phyloP scores from a whole-genome alignment of 2,113 vertebrate species.

The Cavia porcellus region DNA sequence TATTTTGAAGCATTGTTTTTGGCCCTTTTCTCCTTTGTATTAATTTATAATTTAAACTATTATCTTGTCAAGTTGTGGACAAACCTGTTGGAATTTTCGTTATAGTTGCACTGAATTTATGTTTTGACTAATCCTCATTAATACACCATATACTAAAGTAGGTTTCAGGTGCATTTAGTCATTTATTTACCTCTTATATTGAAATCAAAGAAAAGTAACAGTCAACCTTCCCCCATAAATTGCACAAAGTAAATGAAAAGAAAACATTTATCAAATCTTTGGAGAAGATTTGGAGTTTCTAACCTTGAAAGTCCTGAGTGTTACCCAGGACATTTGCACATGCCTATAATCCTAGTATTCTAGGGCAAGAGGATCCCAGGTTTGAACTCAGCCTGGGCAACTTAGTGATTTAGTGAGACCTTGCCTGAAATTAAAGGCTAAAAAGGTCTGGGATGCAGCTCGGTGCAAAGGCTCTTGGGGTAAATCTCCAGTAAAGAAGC shows the following conservation, averaged over 20 bases:
- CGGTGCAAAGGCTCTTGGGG: not conserved
- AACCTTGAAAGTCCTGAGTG: not conserved
- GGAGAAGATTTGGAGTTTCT: not conserved
- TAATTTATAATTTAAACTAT: conserved; percentile 1
- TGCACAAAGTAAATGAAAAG: not conserved
- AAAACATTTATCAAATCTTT: conserved; percentile 11
- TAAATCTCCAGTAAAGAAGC: not conserved
- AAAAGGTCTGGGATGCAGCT: not conserved
- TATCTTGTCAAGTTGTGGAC: not conserved
- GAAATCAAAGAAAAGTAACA: not conserved
- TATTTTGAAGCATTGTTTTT: not conserved
- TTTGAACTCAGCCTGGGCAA: not conserved
- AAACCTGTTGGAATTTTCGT: conserved; percentile 20
- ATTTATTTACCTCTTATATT: not conserved
- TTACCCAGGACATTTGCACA: not conserved
- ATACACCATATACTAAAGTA: not conserved
- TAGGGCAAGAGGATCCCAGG: not conserved
- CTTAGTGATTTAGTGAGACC: not conserved
- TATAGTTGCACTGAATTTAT: not conserved
- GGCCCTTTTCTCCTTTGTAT: not conserved
- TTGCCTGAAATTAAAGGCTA: not conserved
- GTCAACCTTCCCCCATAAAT: not conserved
- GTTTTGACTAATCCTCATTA: not conserved
- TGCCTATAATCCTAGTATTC: not conserved
- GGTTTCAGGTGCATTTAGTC: not conserved